phyloP scores from a whole-genome alignment of 1,140 invertebrate species.

The Littorina saxatilis region DNA sequence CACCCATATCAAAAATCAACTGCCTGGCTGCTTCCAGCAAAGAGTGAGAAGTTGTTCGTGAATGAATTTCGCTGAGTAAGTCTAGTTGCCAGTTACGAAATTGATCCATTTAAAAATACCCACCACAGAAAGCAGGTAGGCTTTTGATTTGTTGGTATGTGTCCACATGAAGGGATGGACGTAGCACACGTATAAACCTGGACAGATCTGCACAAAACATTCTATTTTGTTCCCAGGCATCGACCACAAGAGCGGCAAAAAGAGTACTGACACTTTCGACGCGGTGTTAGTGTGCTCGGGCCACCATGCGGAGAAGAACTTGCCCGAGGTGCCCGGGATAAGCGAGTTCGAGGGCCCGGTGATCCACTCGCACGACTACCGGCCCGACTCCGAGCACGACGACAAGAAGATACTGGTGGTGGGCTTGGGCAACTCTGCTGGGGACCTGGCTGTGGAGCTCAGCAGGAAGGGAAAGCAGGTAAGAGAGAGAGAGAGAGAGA shows the following conservation, averaged over 20 bases:
- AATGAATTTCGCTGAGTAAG: too few relatives aligned
- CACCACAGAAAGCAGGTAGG: too few relatives aligned
- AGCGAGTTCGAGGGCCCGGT: slow-evolving; percentile 75
- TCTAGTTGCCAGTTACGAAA: too few relatives aligned
- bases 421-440: slow-evolving; percentile 78
- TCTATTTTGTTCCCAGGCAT: too few relatives aligned
- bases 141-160: too few relatives aligned
- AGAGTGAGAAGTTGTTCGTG: too few relatives aligned
- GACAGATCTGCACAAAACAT: too few relatives aligned
- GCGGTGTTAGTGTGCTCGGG: slow-evolving; percentile 70
- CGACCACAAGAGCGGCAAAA: slow-evolving; percentile 15
- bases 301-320: slow-evolving; percentile 73
- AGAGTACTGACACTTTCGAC: slow-evolving; percentile 66
- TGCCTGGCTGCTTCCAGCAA: too few relatives aligned
- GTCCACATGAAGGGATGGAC: too few relatives aligned
- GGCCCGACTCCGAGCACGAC: slow-evolving; percentile 67
- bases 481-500: slow-evolving; percentile 52
- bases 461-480: slow-evolving; percentile 48
- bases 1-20: too few relatives aligned
- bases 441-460: slow-evolving; percentile 77
- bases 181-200: too few relatives aligned
- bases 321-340: slow-evolving; percentile 71
- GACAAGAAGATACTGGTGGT: slow-evolving; percentile 76
- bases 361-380: slow-evolving; percentile 76
- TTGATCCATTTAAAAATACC: too few relatives aligned